Evolutionary conservation across 2,113 vertebrate species (phyloP), one percentile per base, ranked within the genome.

Genomic region (Rhynchomys soricoides): DNA sequence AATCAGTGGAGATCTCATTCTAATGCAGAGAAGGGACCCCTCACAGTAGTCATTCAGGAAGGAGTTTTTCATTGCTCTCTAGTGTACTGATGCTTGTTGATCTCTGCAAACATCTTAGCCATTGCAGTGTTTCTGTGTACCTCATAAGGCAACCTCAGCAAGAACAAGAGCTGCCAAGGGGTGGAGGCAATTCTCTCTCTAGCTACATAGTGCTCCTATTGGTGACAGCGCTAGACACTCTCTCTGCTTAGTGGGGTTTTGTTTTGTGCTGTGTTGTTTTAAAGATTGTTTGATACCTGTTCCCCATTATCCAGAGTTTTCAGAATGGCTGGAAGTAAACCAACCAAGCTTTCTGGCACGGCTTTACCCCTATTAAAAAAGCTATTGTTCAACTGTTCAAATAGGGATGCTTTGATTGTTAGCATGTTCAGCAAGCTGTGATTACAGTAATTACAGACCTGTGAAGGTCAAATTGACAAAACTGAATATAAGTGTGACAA

Each of bases 391-490:
- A 97, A 93, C 88, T 86, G 86, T 81, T 97, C 96, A 79, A 96
- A 94, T 90, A 64, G 79, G 96, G 95, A 95, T 95, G 93, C 97
- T 97, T 96, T 97, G 98, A 97, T 97, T 97, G 96, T 97, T 94
- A 95, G 94, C 81, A 94, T 9, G 43, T 95, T 95, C 94, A 90
- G 97, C 93, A 97, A 89, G 94, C 98, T 97, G 90, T 97, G 97
- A 98, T 97, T 98, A 97, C 95, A 87, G 89, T 98, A 97, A 98
- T 97, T 97, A 97, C 93, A 98, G 97, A 95, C 96, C 96, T 95
- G 95, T 94, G 97, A 98, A 98, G 98, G 97, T 98, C 97, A 97
- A 97, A 97, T 57, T 97, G 97, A 97, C 95, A 97, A 97, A 97
- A 97, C 96, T 96, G 97, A 97, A 94, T 97, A 81, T 90, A 97